Base-by-base conservation (phyloP, 2,113 vertebrate species). In the Cyphomyrus discorhynchus region DNA sequence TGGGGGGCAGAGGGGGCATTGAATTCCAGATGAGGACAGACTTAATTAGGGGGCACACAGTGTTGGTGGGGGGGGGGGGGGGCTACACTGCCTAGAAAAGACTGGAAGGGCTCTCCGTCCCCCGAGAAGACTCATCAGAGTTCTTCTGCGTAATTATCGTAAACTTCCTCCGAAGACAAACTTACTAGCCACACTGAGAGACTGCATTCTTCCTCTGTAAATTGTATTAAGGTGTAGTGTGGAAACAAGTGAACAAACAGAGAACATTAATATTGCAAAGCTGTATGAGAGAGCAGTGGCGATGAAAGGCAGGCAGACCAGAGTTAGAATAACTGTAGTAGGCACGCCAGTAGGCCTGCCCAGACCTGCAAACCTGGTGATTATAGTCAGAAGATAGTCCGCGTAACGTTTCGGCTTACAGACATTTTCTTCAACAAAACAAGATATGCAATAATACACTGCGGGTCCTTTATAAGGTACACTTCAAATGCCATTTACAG, bases 321-420 rank as follows among this genome's bases (percentile, higher is more conserved):
- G 91, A 89, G 92, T 91, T 93, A 93, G 90, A 91, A 93, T 92
- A 93, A 94, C 92, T 92, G 85, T 92, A 92, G 90, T 89, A 92
- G 93, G 94, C 94, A 95, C 95, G 87, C 74, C 90, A 77, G 84
- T 91, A 91, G 90, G 91, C 95, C 0, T 94, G 95, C 89, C 89
- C 87, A 90, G 93, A 93, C 95, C 92, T 52, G 88, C 50, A 56
- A 15, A 52, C 56, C 24, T 49, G 77, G 27, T 62, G 89, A 85
- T 85, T 83, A 85, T 46, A 89, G 89, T 84, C 80, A 85, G 49
- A 89, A 89, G 50, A 89, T 58, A 89, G 50, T 62, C 50, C 24
- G 74, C 88, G 11, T 35, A 39, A 45, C 10, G 39, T 89, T 62
- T 62, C 6, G 27, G 27, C 31, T 27, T 87, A 53, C 85, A 53